phyloP scores from a whole-genome alignment of 1,140 invertebrate species.

The Zeugodacus cucurbitae region DNA sequence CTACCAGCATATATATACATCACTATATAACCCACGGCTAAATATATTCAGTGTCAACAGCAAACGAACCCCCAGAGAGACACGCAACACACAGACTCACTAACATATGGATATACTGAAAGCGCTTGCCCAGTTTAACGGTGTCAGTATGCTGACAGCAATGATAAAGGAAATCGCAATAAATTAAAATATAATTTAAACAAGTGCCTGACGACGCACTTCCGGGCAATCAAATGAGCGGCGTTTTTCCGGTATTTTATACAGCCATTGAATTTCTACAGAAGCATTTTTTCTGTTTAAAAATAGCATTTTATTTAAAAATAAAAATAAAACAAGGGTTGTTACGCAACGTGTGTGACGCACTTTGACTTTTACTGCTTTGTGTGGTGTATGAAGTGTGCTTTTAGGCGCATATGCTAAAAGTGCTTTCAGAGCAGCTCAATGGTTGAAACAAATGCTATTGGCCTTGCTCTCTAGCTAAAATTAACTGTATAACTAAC shows the following conservation, averaged over 20 bases:
- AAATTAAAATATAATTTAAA: neutral
- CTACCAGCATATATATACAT: too few relatives aligned
- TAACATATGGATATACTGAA: too few relatives aligned
- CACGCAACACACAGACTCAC: too few relatives aligned
- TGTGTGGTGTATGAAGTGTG: neutral
- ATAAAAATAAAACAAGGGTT: too few relatives aligned
- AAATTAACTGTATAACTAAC: too few relatives aligned
- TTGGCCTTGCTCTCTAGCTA: too few relatives aligned
- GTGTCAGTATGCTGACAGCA: neutral
- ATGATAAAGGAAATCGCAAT: neutral
- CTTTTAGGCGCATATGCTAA: neutral
- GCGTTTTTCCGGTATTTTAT: neutral
- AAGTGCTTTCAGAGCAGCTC: neutral
- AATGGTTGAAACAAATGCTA: too few relatives aligned
- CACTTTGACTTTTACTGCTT: neutral
- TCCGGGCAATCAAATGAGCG: neutral
- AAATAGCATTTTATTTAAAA: too few relatives aligned
- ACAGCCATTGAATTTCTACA: neutral
- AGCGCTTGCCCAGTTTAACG: neutral
- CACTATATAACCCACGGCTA: too few relatives aligned
- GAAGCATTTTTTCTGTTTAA: neutral
- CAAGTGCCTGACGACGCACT: neutral
- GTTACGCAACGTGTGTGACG: too few relatives aligned
- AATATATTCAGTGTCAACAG: too few relatives aligned
- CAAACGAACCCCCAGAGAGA: too few relatives aligned